A percentile compares a stretch with the other conserved stretches of the same genome.
These are phyloP conservation scores for Isaurus tuberculatus DNA, from an alignment of 92 coral and sea anemone genomes.

Conservation along the genomic window DNA sequence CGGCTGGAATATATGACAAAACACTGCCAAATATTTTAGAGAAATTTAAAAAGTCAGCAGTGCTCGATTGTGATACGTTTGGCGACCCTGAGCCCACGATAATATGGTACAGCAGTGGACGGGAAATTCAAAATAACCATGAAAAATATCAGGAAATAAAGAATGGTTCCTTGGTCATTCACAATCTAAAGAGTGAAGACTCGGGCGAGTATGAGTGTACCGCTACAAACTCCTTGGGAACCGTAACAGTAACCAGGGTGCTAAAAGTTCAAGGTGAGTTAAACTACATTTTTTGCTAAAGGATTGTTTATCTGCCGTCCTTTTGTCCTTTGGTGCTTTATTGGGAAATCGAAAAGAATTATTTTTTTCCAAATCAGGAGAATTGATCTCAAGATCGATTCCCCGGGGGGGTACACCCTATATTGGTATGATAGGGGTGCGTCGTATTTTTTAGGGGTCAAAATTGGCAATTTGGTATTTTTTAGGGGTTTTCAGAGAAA, in stretches of 20 bases:
- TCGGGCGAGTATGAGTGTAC: conserved; percentile 89
- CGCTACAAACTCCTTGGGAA: conserved; percentile 81
- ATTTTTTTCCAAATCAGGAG: too few species aligned
- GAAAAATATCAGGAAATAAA: conserved; percentile 69
- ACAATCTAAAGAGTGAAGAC: conserved; percentile 67
- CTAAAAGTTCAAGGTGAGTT: conserved; percentile 90
- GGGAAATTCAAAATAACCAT: conserved; percentile 57
- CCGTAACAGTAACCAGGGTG: conserved; percentile 64
- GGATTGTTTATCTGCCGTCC: too few species aligned
- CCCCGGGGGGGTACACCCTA: too few species aligned
- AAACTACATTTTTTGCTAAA: too few species aligned
- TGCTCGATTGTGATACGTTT: conserved; percentile 80
- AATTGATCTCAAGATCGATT: too few species aligned
- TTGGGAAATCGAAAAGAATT: too few species aligned
- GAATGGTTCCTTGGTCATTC: conserved; percentile 81
- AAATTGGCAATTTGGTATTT: too few species aligned
- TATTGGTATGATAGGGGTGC: too few species aligned
- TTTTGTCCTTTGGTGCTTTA: too few species aligned
- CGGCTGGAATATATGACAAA: conserved; percentile 76
- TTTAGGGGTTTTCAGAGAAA: too few species aligned
- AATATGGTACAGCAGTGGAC: conserved; percentile 84
- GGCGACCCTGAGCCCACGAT: conserved; percentile 91
- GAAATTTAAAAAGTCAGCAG: conserved; percentile 69
- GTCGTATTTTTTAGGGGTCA: too few species aligned
- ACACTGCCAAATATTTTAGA: conserved; percentile 68